phyloP scores from a whole-genome alignment of 1,140 invertebrate genomes.

The Drosophila tsacasi region DNA sequence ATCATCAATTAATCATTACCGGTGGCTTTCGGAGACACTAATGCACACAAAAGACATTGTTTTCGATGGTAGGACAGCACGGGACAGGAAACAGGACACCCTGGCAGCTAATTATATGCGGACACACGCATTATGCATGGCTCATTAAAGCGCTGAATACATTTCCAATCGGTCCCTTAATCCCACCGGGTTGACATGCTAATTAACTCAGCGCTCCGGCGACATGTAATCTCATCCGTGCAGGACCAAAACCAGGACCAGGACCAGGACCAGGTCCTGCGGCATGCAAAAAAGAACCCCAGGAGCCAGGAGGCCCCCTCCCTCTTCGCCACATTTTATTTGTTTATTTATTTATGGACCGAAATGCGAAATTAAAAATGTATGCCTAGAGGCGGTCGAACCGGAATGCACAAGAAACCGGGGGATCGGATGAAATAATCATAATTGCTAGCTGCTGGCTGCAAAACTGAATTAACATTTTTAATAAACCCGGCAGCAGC shows the following conservation, averaged over 20 bases:
- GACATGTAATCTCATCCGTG: conserved; percentile 27
- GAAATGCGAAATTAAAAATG: conserved; percentile 78
- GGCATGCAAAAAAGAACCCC: background rate
- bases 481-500: conserved; percentile 55
- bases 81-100: conserved; percentile 31
- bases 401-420: conserved; percentile 36
- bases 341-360: conserved; percentile 70
- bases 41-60: conserved; percentile 45
- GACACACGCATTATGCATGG: conserved; percentile 65
- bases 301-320: background rate
- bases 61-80: conserved; percentile 14
- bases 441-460: conserved; percentile 55
- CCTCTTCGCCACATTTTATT: conserved; percentile 30
- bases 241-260: background rate
- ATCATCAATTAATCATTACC: conserved; percentile 55
- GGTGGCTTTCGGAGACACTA: conserved; percentile 36
- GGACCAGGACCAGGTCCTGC: background rate
- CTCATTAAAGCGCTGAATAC: conserved; percentile 71
- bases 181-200: conserved; percentile 63
- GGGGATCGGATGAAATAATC: conserved; percentile 57
- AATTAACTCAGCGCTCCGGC: conserved; percentile 56
- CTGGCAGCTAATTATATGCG: conserved; percentile 71
- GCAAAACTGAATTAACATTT: conserved; percentile 65
- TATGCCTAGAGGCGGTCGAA: conserved; percentile 60
- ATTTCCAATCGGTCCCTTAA: conserved; percentile 68